Conservation (phyloP, 2,888 invertebrate species). For the Agonopterix arenella region DNA sequence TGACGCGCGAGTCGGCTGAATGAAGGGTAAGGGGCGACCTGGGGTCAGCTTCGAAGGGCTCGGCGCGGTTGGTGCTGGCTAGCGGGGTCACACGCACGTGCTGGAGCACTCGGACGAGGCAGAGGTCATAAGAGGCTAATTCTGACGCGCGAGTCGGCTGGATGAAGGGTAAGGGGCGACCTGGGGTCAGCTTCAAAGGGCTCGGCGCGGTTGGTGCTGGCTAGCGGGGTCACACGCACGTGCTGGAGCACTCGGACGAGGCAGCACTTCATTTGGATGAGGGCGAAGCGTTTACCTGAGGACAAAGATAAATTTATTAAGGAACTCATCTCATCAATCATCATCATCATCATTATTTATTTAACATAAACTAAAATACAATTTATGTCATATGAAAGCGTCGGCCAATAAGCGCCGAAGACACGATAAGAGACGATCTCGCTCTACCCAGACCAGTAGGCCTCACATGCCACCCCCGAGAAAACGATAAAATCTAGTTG, state of each 20-base stretch:
- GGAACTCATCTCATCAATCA: too few relatives aligned
- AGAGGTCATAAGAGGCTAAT: slow-evolving; percentile 52
- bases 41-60: slow-evolving; percentile 53
- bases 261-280: slow-evolving; percentile 68
- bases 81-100: slow-evolving; percentile 36
- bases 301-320: not conserved
- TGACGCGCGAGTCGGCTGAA: slow-evolving; percentile 51
- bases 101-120: slow-evolving; percentile 47
- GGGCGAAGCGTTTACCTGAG: slow-evolving; percentile 63
- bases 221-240: slow-evolving; percentile 25
- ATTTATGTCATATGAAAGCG: too few relatives aligned
- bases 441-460: too few relatives aligned
- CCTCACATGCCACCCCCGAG: too few relatives aligned
- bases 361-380: too few relatives aligned
- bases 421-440: too few relatives aligned
- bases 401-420: too few relatives aligned
- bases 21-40: slow-evolving; percentile 59
- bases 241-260: slow-evolving; percentile 41
- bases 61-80: slow-evolving; percentile 15
- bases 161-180: slow-evolving; percentile 58
- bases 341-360: too few relatives aligned
- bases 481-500: too few relatives aligned
- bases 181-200: slow-evolving; percentile 56
- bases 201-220: slow-evolving; percentile 15
- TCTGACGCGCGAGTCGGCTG: slow-evolving; percentile 49